Evolutionary conservation across 2,888 invertebrate species (phyloP).

Genomic region (Priocnemis perturbator): DNA sequence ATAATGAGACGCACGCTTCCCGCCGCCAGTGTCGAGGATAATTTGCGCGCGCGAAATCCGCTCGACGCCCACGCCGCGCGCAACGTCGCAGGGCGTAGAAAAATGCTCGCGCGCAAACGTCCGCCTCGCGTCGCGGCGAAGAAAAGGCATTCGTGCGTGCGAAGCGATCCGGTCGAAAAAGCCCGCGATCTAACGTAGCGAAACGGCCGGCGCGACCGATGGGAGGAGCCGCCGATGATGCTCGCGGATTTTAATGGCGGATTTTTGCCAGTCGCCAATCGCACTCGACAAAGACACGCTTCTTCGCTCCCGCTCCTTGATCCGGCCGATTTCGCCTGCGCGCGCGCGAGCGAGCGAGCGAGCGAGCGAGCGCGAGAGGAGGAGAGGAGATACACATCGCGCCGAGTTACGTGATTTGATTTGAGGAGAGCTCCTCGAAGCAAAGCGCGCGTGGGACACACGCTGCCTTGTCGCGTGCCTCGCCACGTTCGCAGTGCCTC

Average conservation of each 20-base stretch:
- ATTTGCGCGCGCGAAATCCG: not conserved
- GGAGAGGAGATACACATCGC: conserved; percentile 48
- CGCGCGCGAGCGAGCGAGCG: conserved; percentile 1
- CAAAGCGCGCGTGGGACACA: conserved; percentile 54
- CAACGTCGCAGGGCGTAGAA: too few relatives aligned
- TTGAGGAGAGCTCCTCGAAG: conserved; percentile 60
- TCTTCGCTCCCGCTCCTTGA: conserved; percentile 23
- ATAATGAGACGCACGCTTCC: too few relatives aligned
- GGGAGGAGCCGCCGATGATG: conserved; percentile 66
- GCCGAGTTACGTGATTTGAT: conserved; percentile 63
- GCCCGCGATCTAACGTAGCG: not conserved
- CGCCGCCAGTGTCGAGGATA: too few relatives aligned
- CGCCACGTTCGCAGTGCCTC: conserved; percentile 45
- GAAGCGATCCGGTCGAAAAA: not conserved
- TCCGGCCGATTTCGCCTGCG: conserved; percentile 10
- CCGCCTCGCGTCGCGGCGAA: too few relatives aligned
- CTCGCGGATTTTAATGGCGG: conserved; percentile 70
- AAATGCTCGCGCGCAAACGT: too few relatives aligned
- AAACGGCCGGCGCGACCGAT: conserved; percentile 38
- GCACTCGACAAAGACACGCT: conserved; percentile 45
- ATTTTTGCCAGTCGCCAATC: conserved; percentile 71
- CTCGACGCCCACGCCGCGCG: not conserved
- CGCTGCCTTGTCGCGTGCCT: conserved; percentile 65
- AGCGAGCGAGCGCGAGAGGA: conserved; percentile 39
- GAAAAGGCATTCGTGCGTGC: not conserved